Percentiles rank a stretch among this genome's conserved stretches.
These are phyloP conservation scores for Chiloscyllium punctatum DNA, from an alignment of 2,797 vertebrate genomes.

Conservation along the genomic window DNA sequence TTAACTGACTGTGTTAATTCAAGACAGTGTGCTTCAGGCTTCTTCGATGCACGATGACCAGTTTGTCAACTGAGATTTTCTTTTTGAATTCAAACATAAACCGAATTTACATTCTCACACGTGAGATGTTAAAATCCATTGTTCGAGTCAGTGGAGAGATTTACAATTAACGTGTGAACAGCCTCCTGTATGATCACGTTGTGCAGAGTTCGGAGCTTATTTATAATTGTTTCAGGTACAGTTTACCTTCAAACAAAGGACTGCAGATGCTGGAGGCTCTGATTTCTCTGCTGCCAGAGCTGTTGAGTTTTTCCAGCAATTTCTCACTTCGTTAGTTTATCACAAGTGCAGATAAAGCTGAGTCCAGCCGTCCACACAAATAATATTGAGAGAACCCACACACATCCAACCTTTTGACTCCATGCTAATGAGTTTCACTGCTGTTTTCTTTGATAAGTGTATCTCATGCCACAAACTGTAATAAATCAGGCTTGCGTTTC, in stretches of 20 bases:
- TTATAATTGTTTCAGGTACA: no score
- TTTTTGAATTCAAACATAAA: background rate
- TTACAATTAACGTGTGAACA: background rate
- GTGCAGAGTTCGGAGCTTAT: background rate
- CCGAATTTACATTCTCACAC: background rate
- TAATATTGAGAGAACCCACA: background rate
- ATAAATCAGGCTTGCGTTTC: constrained; percentile 9
- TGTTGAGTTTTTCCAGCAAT: no score
- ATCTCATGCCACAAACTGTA: background rate
- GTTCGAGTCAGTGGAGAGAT: background rate
- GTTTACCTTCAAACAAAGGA: no score
- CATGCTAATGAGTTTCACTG: constrained; percentile 4
- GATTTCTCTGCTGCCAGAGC: no score
- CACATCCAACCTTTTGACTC: background rate
- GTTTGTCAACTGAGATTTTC: background rate
- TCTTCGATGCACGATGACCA: background rate
- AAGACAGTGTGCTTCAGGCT: background rate
- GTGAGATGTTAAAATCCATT: background rate
- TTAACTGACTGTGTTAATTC: background rate
- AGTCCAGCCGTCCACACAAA: background rate
- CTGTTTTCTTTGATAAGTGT: background rate
- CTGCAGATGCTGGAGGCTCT: no score
- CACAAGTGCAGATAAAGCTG: background rate
- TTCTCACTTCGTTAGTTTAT: background rate
- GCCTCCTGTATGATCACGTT: background rate